Evolutionary conservation across 2,797 vertebrate genomes (phyloP), one percentile per base, ranked within the genome.

Genomic region (Chelonia mydas): DNA sequence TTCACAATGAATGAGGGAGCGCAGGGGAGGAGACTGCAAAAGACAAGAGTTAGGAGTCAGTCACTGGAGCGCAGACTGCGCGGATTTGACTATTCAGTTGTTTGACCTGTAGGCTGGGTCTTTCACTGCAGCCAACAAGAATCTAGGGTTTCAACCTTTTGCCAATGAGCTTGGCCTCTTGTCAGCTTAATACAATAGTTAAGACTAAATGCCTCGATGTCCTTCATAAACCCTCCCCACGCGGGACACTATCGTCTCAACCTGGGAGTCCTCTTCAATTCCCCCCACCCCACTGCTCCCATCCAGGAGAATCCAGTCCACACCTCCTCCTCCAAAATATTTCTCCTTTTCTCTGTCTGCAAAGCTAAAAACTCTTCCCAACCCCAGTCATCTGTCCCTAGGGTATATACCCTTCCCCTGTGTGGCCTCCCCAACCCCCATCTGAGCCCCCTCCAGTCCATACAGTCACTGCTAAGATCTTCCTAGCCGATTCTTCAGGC

Each of bases 1-100:
- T 91, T 95, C 83, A 83, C 53, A 90, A 81, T 21, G 72, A 91
- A 95, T 88, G 92, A 57, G 79, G 84, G 41, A 96, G 96, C 68
- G 68, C 88, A 6, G n/a, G 4, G 45, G 65, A 65, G 17, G 49
- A 91, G 31, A 95, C 76, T 11, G 0, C 68, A 79, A 95, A 95
- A 80, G 95, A 97, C 95, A 96, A 93, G 94, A 92, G 93, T 81
- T 97, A 77, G 93, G 93, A 97, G 89, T 97, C 96, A 97, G 83
- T 72, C 86, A 92, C 88, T 97, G 92, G 97, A 97, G 95, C 81
- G 21, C 27, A 86, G 90, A 83, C 89, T 84, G 92, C 77, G 10
- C 23, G 41, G 87, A 92, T 88, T 72, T 91, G 45, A 95, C 61
- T 95, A 55, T 16, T 49, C 57, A 88, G 90, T 93, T 95, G 92